Conservation (phyloP, 2,113 vertebrate genomes). For the Prunella fulvescens region DNA sequence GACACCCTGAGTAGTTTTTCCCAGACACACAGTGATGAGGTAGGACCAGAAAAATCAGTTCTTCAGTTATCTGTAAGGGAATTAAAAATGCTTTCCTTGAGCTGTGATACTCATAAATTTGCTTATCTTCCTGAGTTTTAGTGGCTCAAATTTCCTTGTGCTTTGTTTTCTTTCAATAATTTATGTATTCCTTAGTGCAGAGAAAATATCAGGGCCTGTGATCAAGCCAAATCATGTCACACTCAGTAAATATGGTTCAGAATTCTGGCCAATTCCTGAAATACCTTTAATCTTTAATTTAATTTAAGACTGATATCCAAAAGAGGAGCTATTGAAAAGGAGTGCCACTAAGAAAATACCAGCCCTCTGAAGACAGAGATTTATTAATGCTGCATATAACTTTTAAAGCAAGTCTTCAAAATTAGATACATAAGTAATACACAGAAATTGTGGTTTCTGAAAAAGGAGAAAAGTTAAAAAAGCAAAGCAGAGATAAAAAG, state of each 20-base stretch:
- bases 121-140: background rate
- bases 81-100: background rate
- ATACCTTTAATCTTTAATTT: slow-evolving; percentile 21
- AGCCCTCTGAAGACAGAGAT: background rate
- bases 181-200: background rate
- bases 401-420: background rate
- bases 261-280: background rate
- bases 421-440: background rate
- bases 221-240: background rate
- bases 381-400: background rate
- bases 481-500: background rate
- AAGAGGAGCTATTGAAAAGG: background rate
- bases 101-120: background rate
- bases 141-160: background rate
- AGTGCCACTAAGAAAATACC: background rate
- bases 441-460: background rate
- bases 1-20: background rate
- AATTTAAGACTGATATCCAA: background rate
- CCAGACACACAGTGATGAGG: background rate
- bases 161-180: background rate
- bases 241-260: background rate
- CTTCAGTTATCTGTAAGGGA: background rate
- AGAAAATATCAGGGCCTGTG: background rate
- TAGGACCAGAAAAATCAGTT: background rate
- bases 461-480: background rate